A percentile compares a stretch with the other conserved stretches of the same genome.
phyloP scores from a whole-genome alignment of 2,888 invertebrate genomes.

The Ennomos erosarius region DNA sequence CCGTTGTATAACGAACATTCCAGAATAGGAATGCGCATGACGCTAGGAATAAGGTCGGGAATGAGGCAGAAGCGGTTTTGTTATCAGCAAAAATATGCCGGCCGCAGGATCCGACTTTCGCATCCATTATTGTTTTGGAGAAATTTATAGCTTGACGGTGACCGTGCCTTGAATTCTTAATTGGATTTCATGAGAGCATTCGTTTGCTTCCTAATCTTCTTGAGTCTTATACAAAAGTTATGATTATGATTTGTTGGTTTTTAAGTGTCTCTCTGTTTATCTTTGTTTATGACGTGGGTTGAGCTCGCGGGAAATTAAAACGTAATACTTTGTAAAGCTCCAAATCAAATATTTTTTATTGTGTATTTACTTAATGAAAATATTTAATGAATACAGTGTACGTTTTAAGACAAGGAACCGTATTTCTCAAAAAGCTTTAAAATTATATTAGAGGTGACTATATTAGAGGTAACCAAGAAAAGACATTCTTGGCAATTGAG shows the following conservation, averaged over 20 bases:
- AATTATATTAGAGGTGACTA: conserved; percentile 4
- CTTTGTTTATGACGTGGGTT: conserved; percentile 42
- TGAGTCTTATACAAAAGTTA: conserved; percentile 51
- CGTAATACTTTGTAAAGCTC: conserved; percentile 25
- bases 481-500: conserved; percentile 25
- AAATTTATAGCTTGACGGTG: conserved; percentile 61
- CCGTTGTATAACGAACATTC: conserved; percentile 40
- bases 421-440: conserved; percentile 4
- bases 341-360: no score
- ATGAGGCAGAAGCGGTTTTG: conserved; percentile 40
- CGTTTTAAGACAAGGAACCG: not conserved
- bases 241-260: conserved; percentile 45
- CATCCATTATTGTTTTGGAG: conserved; percentile 63
- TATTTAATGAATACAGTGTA: no score
- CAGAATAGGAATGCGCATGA: conserved; percentile 36
- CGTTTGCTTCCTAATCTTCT: conserved; percentile 49
- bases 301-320: conserved; percentile 38
- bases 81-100: conserved; percentile 46
- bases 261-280: conserved; percentile 46
- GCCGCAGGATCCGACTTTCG: conserved; percentile 45
- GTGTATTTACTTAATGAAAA: no score
- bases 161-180: conserved; percentile 66
- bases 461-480: conserved; percentile 20
- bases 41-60: conserved; percentile 46
- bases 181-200: conserved; percentile 58